Conservation (phyloP, 2,797 vertebrate species). For the Antrozous pallidus region DNA sequence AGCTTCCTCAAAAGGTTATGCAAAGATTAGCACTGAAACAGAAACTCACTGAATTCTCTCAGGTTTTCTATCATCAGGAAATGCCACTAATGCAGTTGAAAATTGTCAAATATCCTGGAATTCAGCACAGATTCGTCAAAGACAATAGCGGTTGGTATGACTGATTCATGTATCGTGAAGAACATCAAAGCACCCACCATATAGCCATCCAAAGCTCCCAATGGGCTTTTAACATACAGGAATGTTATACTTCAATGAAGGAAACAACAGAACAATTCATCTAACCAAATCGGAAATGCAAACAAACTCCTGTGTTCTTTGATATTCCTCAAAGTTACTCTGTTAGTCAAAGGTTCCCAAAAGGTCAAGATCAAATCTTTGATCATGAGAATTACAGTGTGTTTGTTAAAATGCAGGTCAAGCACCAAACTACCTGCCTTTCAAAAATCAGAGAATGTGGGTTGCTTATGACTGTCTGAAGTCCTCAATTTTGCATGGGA, state of each 20-base stretch:
- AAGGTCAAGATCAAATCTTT: background rate
- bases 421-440: background rate
- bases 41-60: background rate
- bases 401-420: background rate
- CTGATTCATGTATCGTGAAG: background rate
- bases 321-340: background rate
- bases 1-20: background rate
- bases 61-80: background rate
- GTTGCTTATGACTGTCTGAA: background rate
- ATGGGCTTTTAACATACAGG: constrained; percentile 9
- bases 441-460: background rate
- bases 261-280: constrained; percentile 21
- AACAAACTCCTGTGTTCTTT: background rate
- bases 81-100: background rate
- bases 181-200: background rate
- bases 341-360: background rate
- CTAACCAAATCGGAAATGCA: background rate
- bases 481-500: background rate
- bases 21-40: background rate
- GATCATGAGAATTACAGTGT: background rate
- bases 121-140: background rate
- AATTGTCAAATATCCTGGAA: constrained; percentile 1
- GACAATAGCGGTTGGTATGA: background rate
- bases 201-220: background rate
- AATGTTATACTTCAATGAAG: background rate